phyloP scores from a whole-genome alignment of 2,113 vertebrate species.

The Calidris pygmaea region DNA sequence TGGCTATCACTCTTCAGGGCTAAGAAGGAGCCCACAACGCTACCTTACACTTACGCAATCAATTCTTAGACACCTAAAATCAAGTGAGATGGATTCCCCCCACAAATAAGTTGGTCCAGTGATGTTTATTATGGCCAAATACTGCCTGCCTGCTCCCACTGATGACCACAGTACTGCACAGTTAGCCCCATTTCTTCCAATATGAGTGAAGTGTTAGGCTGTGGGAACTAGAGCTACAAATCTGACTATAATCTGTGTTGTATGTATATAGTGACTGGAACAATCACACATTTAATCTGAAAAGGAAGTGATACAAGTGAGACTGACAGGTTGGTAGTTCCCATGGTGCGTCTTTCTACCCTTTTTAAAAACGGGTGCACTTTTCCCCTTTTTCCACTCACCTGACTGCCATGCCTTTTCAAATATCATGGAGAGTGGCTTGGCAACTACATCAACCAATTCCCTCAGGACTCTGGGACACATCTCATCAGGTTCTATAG shows the following conservation, averaged over 20 bases:
- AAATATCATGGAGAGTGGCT: too few species aligned
- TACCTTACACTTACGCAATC: background rate
- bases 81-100: background rate
- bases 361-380: background rate
- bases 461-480: too few species aligned
- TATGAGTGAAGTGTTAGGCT: background rate
- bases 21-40: background rate
- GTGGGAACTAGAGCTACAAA: background rate
- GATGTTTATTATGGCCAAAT: background rate
- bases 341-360: background rate
- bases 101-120: background rate
- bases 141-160: background rate
- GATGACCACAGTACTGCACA: background rate
- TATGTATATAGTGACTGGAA: background rate
- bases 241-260: background rate
- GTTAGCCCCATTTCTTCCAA: background rate
- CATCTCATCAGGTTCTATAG: too few species aligned
- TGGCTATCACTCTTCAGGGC: background rate
- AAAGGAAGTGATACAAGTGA: background rate
- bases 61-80: background rate
- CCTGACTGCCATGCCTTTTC: too few species aligned
- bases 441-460: too few species aligned
- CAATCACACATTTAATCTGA: background rate
- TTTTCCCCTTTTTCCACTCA: too few species aligned
- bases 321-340: too few species aligned